phyloP scores from a whole-genome alignment of 1,140 invertebrate species.

The Lycorma delicatula region DNA sequence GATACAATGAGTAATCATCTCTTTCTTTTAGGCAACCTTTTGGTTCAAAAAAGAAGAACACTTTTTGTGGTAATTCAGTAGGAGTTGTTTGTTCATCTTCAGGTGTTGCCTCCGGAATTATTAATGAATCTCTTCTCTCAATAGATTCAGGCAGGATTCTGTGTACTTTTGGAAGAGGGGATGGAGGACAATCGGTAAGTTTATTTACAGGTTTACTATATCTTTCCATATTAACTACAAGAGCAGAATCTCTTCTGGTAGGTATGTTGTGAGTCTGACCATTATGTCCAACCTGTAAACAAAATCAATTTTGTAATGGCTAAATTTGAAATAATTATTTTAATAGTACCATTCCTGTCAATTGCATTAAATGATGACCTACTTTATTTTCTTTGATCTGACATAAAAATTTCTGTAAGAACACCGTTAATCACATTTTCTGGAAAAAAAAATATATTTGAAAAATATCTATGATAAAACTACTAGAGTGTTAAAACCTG shows the following conservation, averaged over 20 bases:
- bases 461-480: no score
- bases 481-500: no score
- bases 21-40: slow-evolving; percentile 75
- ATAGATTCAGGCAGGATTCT: neutral
- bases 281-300: no score
- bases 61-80: slow-evolving; percentile 31
- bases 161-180: slow-evolving; percentile 20
- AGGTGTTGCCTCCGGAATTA: neutral
- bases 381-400: no score
- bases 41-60: slow-evolving; percentile 60
- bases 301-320: no score
- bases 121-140: slow-evolving; percentile 10
- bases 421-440: no score
- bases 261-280: no score
- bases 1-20: slow-evolving; percentile 77
- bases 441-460: no score
- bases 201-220: slow-evolving; percentile 19
- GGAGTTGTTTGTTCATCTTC: slow-evolving; percentile 17
- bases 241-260: neutral
- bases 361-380: no score
- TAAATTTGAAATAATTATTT: no score
- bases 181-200: slow-evolving; percentile 1
- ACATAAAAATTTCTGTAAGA: no score
- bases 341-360: no score
- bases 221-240: neutral